Percentiles rank a stretch among this genome's conserved stretches.
These are phyloP conservation scores for Motacilla tschutschensis DNA, from an alignment of 2,113 vertebrate species.

Conservation along the genomic window DNA sequence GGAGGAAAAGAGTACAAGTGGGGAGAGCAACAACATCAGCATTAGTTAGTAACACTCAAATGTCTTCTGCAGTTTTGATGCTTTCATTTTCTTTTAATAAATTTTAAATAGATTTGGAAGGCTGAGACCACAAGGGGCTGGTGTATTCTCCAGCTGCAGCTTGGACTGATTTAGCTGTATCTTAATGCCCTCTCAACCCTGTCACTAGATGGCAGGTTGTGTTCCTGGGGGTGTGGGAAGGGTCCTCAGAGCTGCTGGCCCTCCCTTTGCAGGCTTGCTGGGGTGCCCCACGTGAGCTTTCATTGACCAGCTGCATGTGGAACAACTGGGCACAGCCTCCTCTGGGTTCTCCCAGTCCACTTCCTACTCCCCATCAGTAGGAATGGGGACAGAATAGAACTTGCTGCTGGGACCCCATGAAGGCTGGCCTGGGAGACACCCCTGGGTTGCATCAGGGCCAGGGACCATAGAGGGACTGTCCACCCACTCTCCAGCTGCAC, in stretches of 20 bases:
- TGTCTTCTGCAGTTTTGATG: background rate
- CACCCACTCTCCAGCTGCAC: too few relatives aligned
- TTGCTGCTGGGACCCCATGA: background rate
- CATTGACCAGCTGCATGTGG: fast-evolving
- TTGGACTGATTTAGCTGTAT: background rate
- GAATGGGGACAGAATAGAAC: background rate
- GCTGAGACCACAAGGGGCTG: background rate
- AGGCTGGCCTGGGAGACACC: background rate
- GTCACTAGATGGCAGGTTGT: too few relatives aligned
- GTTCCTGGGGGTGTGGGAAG: background rate
- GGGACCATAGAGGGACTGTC: fast-evolving
- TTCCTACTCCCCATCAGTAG: background rate
- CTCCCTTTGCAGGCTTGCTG: fast-evolving
- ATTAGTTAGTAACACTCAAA: background rate
- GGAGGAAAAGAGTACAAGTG: background rate
- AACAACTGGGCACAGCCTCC: background rate
- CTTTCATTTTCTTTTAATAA: background rate
- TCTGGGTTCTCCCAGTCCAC: background rate
- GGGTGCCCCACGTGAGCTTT: background rate
- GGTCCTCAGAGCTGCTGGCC: background rate
- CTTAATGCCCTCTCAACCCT: background rate
- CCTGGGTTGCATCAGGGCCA: background rate
- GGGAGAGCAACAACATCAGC: background rate
- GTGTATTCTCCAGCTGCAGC: background rate
- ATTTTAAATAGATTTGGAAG: background rate